phyloP scores from a whole-genome alignment of 2,113 vertebrate species.

The Rhea pennata region DNA sequence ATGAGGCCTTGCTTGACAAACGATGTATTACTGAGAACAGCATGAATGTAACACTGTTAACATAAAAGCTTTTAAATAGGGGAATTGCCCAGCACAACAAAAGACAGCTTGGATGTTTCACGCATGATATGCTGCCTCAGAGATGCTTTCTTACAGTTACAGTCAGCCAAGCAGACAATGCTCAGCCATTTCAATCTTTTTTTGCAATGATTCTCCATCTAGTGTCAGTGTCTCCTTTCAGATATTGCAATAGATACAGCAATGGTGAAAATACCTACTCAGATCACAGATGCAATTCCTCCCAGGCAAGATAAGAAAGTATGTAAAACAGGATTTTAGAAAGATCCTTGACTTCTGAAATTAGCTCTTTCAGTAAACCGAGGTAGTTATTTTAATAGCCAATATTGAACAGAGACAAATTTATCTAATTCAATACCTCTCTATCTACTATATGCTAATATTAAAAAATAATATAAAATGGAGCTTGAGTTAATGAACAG shows the following conservation, averaged over 20 bases:
- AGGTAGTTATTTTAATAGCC: background rate
- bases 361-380: background rate
- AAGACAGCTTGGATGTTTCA: background rate
- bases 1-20: slow-evolving; percentile 41
- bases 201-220: slow-evolving; percentile 38
- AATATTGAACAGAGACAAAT: background rate
- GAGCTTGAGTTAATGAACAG: background rate
- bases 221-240: slow-evolving; percentile 8
- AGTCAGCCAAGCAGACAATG: slow-evolving; percentile 44
- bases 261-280: slow-evolving; percentile 43
- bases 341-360: slow-evolving; percentile 2
- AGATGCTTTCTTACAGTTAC: slow-evolving; percentile 49
- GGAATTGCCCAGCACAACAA: background rate
- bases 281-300: slow-evolving; percentile 44
- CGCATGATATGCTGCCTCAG: slow-evolving; percentile 10
- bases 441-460: background rate
- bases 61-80: background rate
- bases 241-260: slow-evolving; percentile 18
- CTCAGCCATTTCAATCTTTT: slow-evolving; percentile 39
- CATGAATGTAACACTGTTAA: background rate
- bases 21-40: background rate
- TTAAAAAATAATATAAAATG: background rate
- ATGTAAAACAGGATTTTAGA: slow-evolving; percentile 55
- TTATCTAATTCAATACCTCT: background rate
- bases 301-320: slow-evolving; percentile 49